These are phyloP conservation scores for Chiroxiphia lanceolata DNA, from an alignment of 2,797 vertebrate species.

Conservation along the genomic window DNA sequence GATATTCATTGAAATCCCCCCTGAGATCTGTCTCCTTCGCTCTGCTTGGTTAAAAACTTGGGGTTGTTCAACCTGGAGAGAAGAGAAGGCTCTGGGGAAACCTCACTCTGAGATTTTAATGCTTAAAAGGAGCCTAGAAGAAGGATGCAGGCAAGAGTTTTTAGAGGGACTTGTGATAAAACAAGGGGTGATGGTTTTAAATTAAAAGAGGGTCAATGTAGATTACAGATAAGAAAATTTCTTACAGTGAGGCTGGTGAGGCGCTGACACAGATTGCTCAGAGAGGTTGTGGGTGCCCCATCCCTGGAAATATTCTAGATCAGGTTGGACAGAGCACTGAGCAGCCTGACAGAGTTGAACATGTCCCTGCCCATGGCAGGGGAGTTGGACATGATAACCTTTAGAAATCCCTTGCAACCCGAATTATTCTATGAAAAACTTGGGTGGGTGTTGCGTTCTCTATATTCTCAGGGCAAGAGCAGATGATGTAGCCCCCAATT, in stretches of 20 bases:
- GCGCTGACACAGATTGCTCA: background rate
- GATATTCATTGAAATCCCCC: rapidly evolving
- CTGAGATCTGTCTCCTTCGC: background rate
- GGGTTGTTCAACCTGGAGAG: background rate
- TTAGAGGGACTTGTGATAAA: background rate
- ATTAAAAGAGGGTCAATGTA: rapidly evolving
- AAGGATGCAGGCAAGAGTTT: background rate
- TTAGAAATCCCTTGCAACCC: background rate
- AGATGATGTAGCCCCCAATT: background rate
- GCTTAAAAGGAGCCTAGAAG: background rate
- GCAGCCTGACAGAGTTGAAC: background rate
- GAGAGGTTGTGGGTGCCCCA: background rate
- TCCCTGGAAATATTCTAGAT: background rate
- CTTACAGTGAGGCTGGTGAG: background rate
- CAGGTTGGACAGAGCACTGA: background rate
- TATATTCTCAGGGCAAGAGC: background rate
- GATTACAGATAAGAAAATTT: too few species aligned
- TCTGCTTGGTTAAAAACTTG: background rate
- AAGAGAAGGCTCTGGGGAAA: background rate
- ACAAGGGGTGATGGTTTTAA: background rate
- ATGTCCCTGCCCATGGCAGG: background rate
- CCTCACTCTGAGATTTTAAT: background rate
- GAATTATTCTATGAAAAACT: background rate
- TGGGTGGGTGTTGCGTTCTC: background rate
- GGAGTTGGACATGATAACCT: background rate